phyloP scores from a whole-genome alignment of 2,888 invertebrate species.

The Parnassius mnemosyne region DNA sequence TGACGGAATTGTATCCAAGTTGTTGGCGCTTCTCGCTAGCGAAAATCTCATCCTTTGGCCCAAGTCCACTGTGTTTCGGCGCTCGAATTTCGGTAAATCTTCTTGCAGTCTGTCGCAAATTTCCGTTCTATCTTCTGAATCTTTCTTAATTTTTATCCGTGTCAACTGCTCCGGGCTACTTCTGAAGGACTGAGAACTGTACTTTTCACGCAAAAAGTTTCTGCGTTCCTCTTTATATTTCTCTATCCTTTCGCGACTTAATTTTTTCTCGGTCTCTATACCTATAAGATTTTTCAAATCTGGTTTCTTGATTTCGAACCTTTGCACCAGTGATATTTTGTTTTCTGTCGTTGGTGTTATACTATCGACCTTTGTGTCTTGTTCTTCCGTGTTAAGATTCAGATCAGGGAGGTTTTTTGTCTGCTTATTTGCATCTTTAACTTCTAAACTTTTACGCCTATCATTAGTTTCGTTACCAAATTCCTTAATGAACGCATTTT shows the following conservation, averaged over 20 bases:
- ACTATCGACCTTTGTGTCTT: constrained; percentile 48
- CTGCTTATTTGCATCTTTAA: constrained; percentile 80
- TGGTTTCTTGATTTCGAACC: constrained; percentile 58
- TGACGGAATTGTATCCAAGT: constrained; percentile 62
- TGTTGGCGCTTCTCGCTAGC: constrained; percentile 63
- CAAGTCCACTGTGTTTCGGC: constrained; percentile 72
- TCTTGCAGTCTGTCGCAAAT: constrained; percentile 50
- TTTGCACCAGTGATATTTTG: constrained; percentile 81
- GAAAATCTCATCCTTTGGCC: constrained; percentile 71
- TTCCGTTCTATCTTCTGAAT: constrained; percentile 46
- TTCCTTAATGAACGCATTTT: constrained; percentile 86
- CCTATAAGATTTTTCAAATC: constrained; percentile 61
- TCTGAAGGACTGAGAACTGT: constrained; percentile 89
- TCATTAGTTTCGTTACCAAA: constrained; percentile 73
- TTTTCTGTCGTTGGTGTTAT: constrained; percentile 83
- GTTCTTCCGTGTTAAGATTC: constrained; percentile 61
- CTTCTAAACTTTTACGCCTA: constrained; percentile 83
- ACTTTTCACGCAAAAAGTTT: constrained; percentile 91
- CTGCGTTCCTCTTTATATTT: constrained; percentile 95
- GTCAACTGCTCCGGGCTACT: constrained; percentile 80
- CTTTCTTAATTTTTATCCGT: constrained; percentile 64
- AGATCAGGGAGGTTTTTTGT: constrained; percentile 76
- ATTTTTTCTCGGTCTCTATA: constrained; percentile 77
- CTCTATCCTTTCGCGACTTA: constrained; percentile 91
- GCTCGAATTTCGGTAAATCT: constrained; percentile 64